A percentile compares a stretch with the other conserved stretches of the same genome.
Evolutionary conservation across 1,140 invertebrate species (phyloP).

Genomic region (Dinoponera quadriceps): DNA sequence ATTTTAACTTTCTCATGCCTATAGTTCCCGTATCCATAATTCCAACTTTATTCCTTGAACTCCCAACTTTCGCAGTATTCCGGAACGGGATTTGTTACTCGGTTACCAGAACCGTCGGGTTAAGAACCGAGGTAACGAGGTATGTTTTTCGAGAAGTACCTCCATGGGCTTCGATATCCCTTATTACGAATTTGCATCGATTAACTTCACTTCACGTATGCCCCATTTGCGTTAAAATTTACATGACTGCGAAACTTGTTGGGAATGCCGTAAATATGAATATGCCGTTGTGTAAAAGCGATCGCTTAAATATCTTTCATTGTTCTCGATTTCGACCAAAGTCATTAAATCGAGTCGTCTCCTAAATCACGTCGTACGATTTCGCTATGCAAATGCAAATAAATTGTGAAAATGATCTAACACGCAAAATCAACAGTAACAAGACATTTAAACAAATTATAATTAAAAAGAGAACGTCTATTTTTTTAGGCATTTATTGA

Average conservation of each 20-base stretch:
- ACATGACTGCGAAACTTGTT: conserved; percentile 12
- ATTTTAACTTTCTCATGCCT: conserved; percentile 60
- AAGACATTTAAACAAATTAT: background rate
- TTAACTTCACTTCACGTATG: conserved; percentile 39
- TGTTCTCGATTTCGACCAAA: background rate
- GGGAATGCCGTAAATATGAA: conserved; percentile 29
- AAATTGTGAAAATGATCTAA: too few species aligned
- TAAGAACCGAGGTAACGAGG: conserved; percentile 45
- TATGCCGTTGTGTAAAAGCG: background rate
- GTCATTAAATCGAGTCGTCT: background rate
- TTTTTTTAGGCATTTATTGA: too few species aligned
- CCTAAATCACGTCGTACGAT: too few species aligned
- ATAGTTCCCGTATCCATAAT: conserved; percentile 58
- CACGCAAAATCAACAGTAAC: background rate
- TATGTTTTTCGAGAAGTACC: conserved; percentile 30
- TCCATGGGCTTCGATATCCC: conserved; percentile 39
- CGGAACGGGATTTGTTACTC: conserved; percentile 55
- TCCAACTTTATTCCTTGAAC: conserved; percentile 58
- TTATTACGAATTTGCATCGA: conserved; percentile 50
- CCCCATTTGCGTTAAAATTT: conserved; percentile 45
- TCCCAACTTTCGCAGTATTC: conserved; percentile 55
- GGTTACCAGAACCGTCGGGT: conserved; percentile 44
- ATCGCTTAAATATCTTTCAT: background rate
- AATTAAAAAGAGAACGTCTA: too few species aligned
- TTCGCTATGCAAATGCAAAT: too few species aligned